Evolutionary conservation across 2,888 invertebrate species (phyloP).

Genomic region (Thecocarcelia acutangulata): DNA sequence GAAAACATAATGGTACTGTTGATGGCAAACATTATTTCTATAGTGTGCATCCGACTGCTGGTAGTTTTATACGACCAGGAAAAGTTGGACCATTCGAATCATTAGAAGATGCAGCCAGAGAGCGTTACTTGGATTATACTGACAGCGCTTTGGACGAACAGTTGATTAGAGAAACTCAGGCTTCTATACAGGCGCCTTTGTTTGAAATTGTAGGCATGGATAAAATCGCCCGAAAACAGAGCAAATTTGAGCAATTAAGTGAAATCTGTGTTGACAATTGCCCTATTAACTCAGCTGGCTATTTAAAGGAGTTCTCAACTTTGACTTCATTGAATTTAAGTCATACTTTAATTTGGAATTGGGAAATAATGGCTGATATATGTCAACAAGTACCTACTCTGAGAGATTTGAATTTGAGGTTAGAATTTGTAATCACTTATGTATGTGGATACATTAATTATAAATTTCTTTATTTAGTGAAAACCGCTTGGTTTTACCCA

Average conservation of each 20-base stretch:
- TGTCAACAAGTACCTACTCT: conserved; percentile 79
- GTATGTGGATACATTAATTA: not conserved
- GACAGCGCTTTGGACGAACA: conserved; percentile 84
- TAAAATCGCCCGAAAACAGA: conserved; percentile 87
- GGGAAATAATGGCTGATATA: conserved; percentile 80
- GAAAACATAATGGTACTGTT: conserved; percentile 95
- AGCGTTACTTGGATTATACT: conserved; percentile 83
- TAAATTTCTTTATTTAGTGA: conserved; percentile 84
- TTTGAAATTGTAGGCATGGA: conserved; percentile 96
- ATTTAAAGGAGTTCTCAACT: conserved; percentile 82
- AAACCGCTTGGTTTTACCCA: conserved; percentile 87
- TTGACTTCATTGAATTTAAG: conserved; percentile 79
- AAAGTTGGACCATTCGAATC: conserved; percentile 89
- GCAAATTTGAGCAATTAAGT: conserved; percentile 78
- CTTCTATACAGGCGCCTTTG: conserved; percentile 89
- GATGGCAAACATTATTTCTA: conserved; percentile 91
- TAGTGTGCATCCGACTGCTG: conserved; percentile 89
- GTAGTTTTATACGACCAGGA: conserved; percentile 92
- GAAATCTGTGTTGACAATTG: conserved; percentile 79
- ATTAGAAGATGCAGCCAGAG: conserved; percentile 88
- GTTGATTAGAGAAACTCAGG: conserved; percentile 85
- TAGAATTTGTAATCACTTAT: conserved; percentile 8
- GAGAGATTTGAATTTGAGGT: conserved; percentile 78
- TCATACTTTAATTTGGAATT: conserved; percentile 80
- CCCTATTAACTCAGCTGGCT: conserved; percentile 85